Evolutionary conservation across 2,888 invertebrate species (phyloP).

Genomic region (Hydrotaea diabolus): DNA sequence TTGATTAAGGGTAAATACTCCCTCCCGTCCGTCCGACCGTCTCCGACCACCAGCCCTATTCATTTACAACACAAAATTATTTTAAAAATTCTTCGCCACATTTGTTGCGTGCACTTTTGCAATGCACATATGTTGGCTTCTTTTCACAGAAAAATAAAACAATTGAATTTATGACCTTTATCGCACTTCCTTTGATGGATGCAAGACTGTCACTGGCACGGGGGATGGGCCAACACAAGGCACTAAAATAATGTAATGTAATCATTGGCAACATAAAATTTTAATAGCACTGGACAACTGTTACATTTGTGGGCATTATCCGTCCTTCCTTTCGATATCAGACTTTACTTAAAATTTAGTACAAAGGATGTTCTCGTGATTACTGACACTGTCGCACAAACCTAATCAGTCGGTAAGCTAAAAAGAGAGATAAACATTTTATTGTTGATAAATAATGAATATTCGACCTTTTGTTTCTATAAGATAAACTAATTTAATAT

Average conservation of each 20-base stretch:
- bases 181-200: neutral
- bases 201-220: neutral
- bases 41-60: neutral
- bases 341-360: no score
- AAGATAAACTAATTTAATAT: no score
- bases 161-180: conserved; percentile 52
- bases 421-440: no score
- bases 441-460: no score
- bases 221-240: neutral
- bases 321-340: no score
- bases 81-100: neutral
- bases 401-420: no score
- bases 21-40: neutral
- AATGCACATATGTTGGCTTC: conserved; percentile 44
- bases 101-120: neutral
- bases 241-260: neutral
- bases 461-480: no score
- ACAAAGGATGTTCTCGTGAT: no score
- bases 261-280: neutral
- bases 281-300: neutral
- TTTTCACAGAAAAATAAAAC: conserved; percentile 3
- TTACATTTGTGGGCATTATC: neutral
- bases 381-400: no score
- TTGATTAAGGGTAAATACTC: conserved; percentile 53
- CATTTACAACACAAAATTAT: neutral